Percentiles rank a stretch among this genome's conserved stretches.
These are phyloP conservation scores for Casuarius casuarius DNA, from an alignment of 2,113 vertebrate species.

Conservation along the genomic window DNA sequence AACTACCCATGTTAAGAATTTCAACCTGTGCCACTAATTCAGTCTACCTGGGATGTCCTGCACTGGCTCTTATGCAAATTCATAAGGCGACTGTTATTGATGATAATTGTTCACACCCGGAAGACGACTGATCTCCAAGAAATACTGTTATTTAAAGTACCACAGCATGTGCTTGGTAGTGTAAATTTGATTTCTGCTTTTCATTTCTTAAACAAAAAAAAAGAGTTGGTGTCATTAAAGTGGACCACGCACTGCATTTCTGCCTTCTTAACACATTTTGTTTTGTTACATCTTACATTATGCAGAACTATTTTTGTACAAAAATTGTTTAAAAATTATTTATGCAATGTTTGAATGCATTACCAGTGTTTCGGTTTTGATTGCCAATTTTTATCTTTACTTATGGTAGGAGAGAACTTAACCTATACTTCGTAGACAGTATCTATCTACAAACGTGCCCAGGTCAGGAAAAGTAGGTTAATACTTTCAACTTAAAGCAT, in stretches of 20 bases:
- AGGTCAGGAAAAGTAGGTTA: slow-evolving; percentile 68
- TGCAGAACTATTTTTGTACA: slow-evolving; percentile 98
- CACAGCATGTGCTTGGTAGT: slow-evolving; percentile 73
- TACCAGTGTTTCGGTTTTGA: slow-evolving; percentile 81
- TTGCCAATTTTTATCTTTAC: slow-evolving; percentile 81
- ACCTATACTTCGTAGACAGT: slow-evolving; percentile 72
- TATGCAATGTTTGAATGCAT: slow-evolving; percentile 92
- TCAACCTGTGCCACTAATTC: slow-evolving; percentile 60
- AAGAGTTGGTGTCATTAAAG: slow-evolving; percentile 65
- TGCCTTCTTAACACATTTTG: slow-evolving; percentile 82
- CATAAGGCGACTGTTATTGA: slow-evolving; percentile 70
- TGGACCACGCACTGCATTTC: slow-evolving; percentile 80
- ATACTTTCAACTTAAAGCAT: slow-evolving; percentile 79
- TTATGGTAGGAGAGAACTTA: slow-evolving; percentile 78
- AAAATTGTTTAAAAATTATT: slow-evolving; percentile 93
- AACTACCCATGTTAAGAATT: slow-evolving; percentile 30
- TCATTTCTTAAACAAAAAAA: slow-evolving; percentile 54
- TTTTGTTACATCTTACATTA: slow-evolving; percentile 90
- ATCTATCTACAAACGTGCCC: slow-evolving; percentile 76
- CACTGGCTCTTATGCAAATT: slow-evolving; percentile 72
- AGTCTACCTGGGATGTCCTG: slow-evolving; percentile 55
- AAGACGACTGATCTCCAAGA: slow-evolving; percentile 63
- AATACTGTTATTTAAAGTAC: slow-evolving; percentile 68
- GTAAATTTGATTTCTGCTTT: slow-evolving; percentile 74
- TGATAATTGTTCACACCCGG: slow-evolving; percentile 63